These are phyloP conservation scores for Brachyistius frenatus DNA, from an alignment of 2,113 vertebrate species.

Conservation along the genomic window DNA sequence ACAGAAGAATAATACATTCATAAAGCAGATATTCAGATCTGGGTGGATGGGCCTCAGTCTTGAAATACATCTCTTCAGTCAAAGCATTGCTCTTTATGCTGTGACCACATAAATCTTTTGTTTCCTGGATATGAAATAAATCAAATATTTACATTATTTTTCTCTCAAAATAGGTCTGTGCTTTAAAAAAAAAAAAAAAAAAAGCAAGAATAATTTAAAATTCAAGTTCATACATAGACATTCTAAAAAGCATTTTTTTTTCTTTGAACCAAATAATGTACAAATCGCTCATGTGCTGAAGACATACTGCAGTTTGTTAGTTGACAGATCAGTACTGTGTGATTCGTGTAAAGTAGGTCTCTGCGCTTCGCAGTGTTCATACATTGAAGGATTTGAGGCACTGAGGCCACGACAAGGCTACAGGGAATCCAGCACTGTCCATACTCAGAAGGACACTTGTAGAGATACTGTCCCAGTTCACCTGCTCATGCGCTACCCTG, in stretches of 20 bases:
- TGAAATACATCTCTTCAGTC: conserved; percentile 60
- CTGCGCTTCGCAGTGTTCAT: conserved; percentile 62
- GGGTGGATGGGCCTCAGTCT: conserved; percentile 68
- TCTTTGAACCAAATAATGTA: conserved; percentile 76
- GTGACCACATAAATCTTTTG: conserved; percentile 65
- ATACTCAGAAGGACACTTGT: conserved; percentile 73
- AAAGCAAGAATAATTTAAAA: conserved; percentile 84
- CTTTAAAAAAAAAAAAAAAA: conserved; percentile 73
- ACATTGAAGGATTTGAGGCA: conserved; percentile 69
- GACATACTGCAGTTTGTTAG: conserved; percentile 77
- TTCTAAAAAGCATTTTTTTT: conserved; percentile 76
- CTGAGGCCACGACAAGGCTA: conserved; percentile 72
- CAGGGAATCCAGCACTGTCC: conserved; percentile 71
- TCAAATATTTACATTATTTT: conserved; percentile 80
- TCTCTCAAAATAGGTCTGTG: conserved; percentile 83
- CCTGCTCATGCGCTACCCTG: conserved; percentile 66
- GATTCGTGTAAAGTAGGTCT: conserved; percentile 64
- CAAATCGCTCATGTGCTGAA: conserved; percentile 79
- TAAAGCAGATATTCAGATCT: conserved; percentile 72
- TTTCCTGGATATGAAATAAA: conserved; percentile 80
- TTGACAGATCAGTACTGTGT: conserved; percentile 70
- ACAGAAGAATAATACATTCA: conserved; percentile 78
- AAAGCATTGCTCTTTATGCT: conserved; percentile 59
- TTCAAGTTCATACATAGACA: conserved; percentile 87
- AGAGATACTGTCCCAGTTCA: conserved; percentile 63